Evolutionary conservation across 2,888 invertebrate genomes (phyloP).

Genomic region (Cactoblastis cactorum): DNA sequence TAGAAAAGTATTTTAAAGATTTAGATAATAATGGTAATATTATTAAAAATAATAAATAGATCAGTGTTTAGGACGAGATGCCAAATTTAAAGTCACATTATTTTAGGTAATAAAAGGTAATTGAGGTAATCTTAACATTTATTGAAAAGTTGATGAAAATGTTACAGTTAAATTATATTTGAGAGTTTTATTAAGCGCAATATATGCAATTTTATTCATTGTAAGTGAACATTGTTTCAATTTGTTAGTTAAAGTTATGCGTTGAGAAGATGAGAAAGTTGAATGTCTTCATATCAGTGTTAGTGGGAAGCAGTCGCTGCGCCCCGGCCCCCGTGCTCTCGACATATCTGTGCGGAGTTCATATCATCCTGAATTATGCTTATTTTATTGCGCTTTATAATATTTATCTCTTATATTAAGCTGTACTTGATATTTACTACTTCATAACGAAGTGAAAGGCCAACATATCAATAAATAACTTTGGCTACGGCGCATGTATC

Average conservation of each 20-base stretch:
- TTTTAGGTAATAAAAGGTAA: slow-evolving; percentile 80
- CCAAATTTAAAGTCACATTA: slow-evolving; percentile 84
- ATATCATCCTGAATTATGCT: slow-evolving; percentile 58
- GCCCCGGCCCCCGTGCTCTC: slow-evolving; percentile 14
- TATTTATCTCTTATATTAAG: slow-evolving; percentile 56
- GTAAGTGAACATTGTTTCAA: slow-evolving; percentile 77
- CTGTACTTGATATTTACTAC: slow-evolving; percentile 50
- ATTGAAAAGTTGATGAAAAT: slow-evolving; percentile 76
- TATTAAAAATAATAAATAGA: slow-evolving; percentile 68
- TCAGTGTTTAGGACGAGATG: slow-evolving; percentile 80
- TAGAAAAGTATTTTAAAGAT: slow-evolving; percentile 79
- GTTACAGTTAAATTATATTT: slow-evolving; percentile 79
- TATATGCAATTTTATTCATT: slow-evolving; percentile 77
- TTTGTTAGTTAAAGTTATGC: slow-evolving; percentile 79
- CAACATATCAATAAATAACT: slow-evolving; percentile 69
- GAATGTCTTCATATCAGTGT: slow-evolving; percentile 29
- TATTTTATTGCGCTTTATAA: slow-evolving; percentile 61
- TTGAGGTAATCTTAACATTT: slow-evolving; percentile 76
- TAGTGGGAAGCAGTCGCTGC: slow-evolving; percentile 9
- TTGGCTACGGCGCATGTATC: slow-evolving; percentile 60
- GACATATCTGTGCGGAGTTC: slow-evolving; percentile 70
- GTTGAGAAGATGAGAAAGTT: slow-evolving; percentile 62
- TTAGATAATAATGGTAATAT: slow-evolving; percentile 72
- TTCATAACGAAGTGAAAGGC: slow-evolving; percentile 52
- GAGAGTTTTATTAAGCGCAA: slow-evolving; percentile 79